These are phyloP conservation scores for Pipra filicauda DNA, from an alignment of 2,113 vertebrate species.

Conservation along the genomic window DNA sequence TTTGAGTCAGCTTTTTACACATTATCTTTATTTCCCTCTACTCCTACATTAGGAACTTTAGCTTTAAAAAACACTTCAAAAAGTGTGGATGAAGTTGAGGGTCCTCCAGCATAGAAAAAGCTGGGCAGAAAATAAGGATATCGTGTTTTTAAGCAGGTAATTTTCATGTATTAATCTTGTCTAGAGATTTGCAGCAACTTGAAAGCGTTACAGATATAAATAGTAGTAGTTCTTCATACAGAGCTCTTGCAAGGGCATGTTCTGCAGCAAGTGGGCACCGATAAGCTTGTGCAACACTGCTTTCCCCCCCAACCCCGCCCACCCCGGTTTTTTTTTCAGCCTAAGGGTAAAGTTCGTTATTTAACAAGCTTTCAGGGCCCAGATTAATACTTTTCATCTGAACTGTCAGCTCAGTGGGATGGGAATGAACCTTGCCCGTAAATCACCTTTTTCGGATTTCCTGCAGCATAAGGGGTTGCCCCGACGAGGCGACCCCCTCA, in stretches of 20 bases:
- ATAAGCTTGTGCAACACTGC: not conserved
- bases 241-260: slow-evolving; percentile 4
- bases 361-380: not conserved
- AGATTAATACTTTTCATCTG: not conserved
- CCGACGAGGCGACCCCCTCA: accelerated
- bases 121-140: not conserved
- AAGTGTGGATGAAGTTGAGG: not conserved
- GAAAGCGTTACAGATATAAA: not conserved
- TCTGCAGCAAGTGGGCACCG: slow-evolving; percentile 14
- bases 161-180: not conserved
- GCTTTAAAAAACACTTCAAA: not conserved
- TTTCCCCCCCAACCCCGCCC: not conserved
- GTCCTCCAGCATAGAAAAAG: not conserved
- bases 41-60: not conserved
- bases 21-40: not conserved
- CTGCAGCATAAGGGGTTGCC: not conserved
- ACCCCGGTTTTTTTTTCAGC: not conserved
- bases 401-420: not conserved
- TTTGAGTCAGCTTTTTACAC: not conserved
- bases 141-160: not conserved
- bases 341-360: not conserved
- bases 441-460: not conserved
- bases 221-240: not conserved
- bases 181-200: not conserved
- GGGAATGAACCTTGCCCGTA: not conserved